These are phyloP conservation scores for Chamaea fasciata DNA, from an alignment of 2,113 vertebrate species.

Conservation along the genomic window DNA sequence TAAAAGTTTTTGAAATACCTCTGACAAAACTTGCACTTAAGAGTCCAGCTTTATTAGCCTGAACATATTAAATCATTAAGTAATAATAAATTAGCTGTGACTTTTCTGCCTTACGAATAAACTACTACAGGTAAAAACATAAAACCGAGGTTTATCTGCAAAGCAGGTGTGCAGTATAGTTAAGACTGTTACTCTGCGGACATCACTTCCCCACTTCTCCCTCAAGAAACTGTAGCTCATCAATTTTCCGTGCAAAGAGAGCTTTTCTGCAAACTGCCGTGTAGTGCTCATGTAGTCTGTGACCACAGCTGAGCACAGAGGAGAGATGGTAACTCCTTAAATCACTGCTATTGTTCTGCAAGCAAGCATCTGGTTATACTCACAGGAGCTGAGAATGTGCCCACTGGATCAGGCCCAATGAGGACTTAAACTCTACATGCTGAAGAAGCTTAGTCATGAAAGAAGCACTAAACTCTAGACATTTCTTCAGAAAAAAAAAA, in stretches of 20 bases:
- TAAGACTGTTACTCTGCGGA: neutral
- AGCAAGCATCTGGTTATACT: constrained; percentile 25
- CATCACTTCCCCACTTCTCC: neutral
- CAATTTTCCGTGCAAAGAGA: neutral
- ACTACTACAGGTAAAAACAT: neutral
- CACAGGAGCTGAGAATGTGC: neutral
- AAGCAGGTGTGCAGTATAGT: neutral
- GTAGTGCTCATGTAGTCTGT: neutral
- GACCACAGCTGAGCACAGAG: neutral
- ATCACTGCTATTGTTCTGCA: neutral
- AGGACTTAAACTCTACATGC: neutral
- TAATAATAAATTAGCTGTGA: neutral
- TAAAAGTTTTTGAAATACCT: neutral
- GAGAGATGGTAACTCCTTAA: neutral
- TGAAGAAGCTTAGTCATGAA: neutral
- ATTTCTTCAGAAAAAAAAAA: neutral
- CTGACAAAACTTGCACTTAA: neutral
- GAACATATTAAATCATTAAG: neutral
- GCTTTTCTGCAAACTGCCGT: neutral
- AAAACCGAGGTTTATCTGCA: neutral
- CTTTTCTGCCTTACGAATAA: neutral
- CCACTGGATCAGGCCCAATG: neutral
- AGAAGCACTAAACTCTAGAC: neutral
- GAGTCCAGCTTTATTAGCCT: neutral
- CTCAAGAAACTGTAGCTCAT: neutral